phyloP scores from a whole-genome alignment of 2,888 invertebrate species.

The Drosophila anceps region DNA sequence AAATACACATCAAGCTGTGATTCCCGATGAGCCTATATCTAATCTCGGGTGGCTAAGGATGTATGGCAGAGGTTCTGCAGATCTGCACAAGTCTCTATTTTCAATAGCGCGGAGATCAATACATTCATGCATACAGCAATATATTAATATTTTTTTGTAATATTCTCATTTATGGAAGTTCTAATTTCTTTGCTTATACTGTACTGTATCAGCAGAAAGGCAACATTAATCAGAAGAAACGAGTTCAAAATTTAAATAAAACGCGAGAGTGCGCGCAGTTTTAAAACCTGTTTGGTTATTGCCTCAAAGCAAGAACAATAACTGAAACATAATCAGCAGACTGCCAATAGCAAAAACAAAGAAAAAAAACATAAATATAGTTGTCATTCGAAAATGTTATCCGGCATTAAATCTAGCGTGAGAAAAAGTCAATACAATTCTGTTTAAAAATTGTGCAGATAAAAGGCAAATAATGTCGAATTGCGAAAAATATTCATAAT shows the following conservation, averaged over 20 bases:
- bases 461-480: constrained; percentile 35
- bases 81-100: neutral
- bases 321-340: constrained; percentile 47
- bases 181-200: constrained; percentile 9
- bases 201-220: constrained; percentile 53
- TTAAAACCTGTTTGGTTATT: constrained; percentile 69
- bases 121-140: no score
- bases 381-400: constrained; percentile 79
- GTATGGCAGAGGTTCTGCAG: neutral
- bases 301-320: constrained; percentile 41
- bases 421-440: constrained; percentile 64
- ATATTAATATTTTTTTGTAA: neutral
- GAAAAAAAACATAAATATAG: constrained; percentile 63
- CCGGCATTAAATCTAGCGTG: constrained; percentile 77
- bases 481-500: constrained; percentile 12
- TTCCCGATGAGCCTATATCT: neutral
- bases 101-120: neutral
- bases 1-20: no score
- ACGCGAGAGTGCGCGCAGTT: constrained; percentile 72
- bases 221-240: constrained; percentile 77
- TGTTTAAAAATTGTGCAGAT: constrained; percentile 30
- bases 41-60: no score
- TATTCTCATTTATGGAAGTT: constrained; percentile 4
- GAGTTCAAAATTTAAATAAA: constrained; percentile 80
- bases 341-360: constrained; percentile 38